Evolutionary conservation across 2,888 invertebrate genomes (phyloP), one percentile per base, ranked within the genome.

Genomic region (Agapetus fuscipes): DNA sequence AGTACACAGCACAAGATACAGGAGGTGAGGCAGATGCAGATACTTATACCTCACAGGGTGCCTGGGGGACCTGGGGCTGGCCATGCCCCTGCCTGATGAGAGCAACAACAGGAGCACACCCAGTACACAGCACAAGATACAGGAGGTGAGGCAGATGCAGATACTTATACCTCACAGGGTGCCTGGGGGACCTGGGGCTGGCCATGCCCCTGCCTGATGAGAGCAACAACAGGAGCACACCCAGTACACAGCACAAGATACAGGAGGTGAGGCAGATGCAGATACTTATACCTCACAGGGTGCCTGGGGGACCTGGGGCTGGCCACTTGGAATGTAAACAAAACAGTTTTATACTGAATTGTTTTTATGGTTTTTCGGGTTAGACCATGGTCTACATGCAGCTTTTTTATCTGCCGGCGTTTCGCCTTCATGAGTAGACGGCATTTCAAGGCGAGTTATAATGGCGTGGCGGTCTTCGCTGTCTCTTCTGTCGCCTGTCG

Each of bases 241-340:
- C 15, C 27, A 36, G 2, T 39, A 43, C 10, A n/a, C 44, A 36
- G 16, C 38, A 41, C 9, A 36, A 38, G 17, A 46, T 43, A 13
- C 44, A 41, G 33, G 49, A 49, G 45, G 48, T 48, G 16, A 3
- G n/a, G n/a, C n/a, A n/a, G n/a, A n/a, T n/a, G n/a, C n/a, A n/a
- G n/a, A n/a, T n/a, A n/a, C n/a, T n/a, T n/a, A n/a, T n/a, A 85
- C 61, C 74, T 83, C 3, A 75, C 75, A 29, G 87, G 88, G 50
- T 78, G 85, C 36, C 76, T 95, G 33, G 87, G 87, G 11, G 94
- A 95, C 64, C 74, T 93, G 50, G 87, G 87, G 3, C 76, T 88
- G 51, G 84, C 86, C 2, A 74, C 7, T 39, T 14, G 20, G 24
- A 34, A 34, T 20, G 24, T 17, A 20, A 10, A 2, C 9, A n/a